Evolutionary conservation across 2,113 vertebrate species (phyloP).

Genomic region (Seriola aureovittata): DNA sequence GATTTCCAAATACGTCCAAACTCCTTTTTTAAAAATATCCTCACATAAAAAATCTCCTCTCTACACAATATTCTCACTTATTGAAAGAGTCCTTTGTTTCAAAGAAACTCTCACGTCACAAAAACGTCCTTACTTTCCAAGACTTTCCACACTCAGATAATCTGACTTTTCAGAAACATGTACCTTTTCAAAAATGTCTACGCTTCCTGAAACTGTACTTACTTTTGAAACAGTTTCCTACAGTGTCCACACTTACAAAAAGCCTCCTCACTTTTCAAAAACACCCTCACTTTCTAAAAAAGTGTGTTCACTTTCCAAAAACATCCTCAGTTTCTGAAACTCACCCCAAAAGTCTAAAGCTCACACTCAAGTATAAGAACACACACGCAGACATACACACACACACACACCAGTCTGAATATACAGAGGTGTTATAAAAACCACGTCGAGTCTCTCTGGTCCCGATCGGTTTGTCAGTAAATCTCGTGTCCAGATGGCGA

Average conservation of each 20-base stretch:
- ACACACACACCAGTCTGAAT: background rate
- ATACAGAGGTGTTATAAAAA: constrained; percentile 21
- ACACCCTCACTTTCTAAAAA: background rate
- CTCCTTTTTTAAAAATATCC: background rate
- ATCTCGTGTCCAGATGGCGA: constrained; percentile 76
- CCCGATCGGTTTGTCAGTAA: constrained; percentile 52
- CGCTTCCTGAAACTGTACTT: background rate
- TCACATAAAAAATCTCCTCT: no score
- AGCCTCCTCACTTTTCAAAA: no score
- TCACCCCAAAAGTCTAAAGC: background rate
- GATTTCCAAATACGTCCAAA: no score
- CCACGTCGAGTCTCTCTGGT: constrained; percentile 41
- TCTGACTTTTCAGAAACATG: background rate
- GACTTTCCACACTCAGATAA: background rate
- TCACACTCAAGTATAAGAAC: no score
- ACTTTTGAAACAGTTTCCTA: background rate
- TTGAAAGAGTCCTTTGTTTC: no score
- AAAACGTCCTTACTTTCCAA: background rate
- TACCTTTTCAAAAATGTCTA: background rate
- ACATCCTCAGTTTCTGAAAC: background rate
- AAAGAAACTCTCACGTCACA: no score
- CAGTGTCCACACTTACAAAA: no score
- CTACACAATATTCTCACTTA: no score
- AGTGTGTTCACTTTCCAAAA: no score
- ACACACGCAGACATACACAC: no score